Evolutionary conservation across 2,888 invertebrate species (phyloP).

Genomic region (Clistopyga incitator): DNA sequence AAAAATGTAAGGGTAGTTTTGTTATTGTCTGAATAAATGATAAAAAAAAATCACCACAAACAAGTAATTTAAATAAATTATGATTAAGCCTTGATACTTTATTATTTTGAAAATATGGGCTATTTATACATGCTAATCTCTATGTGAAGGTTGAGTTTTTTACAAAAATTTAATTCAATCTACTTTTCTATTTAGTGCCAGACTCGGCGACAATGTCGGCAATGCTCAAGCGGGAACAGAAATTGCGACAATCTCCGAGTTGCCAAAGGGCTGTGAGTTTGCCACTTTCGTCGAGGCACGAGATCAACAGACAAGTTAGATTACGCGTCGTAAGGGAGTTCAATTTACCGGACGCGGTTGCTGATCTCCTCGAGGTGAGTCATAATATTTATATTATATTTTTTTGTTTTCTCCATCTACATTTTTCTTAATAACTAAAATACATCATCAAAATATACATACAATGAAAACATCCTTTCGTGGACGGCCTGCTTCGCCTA

Average conservation of each 20-base stretch:
- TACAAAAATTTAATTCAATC: not conserved
- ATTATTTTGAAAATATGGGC: no score
- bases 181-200: constrained; percentile 86
- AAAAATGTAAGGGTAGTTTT: no score
- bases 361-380: constrained; percentile 89
- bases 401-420: not conserved
- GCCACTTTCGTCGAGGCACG: constrained; percentile 91
- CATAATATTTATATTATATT: not conserved
- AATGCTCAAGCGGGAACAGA: constrained; percentile 94
- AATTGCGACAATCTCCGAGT: constrained; percentile 91
- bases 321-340: constrained; percentile 97
- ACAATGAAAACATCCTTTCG: not conserved
- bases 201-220: constrained; percentile 90
- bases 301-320: constrained; percentile 90
- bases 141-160: not conserved
- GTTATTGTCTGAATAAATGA: no score
- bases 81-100: not conserved
- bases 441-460: constrained; percentile 13
- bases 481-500: constrained; percentile 4
- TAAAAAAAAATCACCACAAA: not conserved
- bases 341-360: constrained; percentile 95
- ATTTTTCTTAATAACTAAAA: not conserved
- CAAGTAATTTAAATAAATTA: not conserved
- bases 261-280: constrained; percentile 92
- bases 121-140: not conserved